Conservation (phyloP, 2,113 vertebrate genomes). For the Lophochroa leadbeateri region DNA sequence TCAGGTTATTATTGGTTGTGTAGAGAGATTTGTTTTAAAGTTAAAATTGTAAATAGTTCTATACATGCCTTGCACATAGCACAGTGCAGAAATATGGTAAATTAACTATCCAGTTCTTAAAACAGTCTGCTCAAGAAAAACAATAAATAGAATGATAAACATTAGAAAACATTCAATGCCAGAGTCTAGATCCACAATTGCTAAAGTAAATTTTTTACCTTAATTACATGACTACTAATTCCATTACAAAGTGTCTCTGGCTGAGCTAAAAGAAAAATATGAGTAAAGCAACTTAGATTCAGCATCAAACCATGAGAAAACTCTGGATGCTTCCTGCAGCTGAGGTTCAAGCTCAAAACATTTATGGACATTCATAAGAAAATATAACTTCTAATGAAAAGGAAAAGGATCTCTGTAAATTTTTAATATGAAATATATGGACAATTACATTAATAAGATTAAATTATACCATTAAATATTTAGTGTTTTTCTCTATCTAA, state of each 20-base stretch:
- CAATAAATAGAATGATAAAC: background rate
- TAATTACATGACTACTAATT: background rate
- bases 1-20: background rate
- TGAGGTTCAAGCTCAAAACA: background rate
- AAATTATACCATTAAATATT: constrained; percentile 57
- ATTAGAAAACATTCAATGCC: background rate
- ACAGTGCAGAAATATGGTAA: background rate
- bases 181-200: background rate
- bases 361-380: background rate
- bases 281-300: background rate
- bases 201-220: background rate
- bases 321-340: background rate
- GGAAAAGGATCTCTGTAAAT: background rate
- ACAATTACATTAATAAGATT: constrained; percentile 55
- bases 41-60: background rate
- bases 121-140: background rate
- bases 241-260: background rate
- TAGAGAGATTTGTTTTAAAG: background rate
- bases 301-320: background rate
- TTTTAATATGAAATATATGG: constrained; percentile 27
- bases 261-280: background rate
- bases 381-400: background rate
- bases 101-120: background rate
- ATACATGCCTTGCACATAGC: background rate
- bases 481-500: constrained; percentile 23